Evolutionary conservation across 2,888 invertebrate species (phyloP).

Genomic region (Rhaphigaster nebulosa): DNA sequence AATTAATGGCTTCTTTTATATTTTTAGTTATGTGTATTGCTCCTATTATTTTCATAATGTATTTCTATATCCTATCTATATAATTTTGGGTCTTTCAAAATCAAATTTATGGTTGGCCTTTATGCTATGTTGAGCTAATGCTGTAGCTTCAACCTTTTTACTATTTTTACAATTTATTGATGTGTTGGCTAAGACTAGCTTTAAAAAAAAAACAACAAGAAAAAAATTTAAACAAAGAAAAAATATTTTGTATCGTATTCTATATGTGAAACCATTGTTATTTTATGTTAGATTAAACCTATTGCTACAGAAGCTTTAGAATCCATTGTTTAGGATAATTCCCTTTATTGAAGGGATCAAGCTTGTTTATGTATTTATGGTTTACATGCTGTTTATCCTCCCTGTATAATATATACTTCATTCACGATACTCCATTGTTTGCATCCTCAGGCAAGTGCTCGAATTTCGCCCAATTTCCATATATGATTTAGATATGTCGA

Average conservation of each 20-base stretch:
- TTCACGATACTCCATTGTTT: background rate
- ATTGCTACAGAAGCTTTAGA: background rate
- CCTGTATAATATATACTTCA: background rate
- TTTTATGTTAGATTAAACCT: background rate
- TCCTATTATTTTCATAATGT: no score
- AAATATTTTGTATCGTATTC: background rate
- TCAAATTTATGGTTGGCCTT: no score
- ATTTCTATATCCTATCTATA: no score
- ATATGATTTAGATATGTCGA: background rate
- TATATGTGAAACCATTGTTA: background rate
- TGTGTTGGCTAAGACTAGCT: no score
- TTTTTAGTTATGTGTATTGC: no score
- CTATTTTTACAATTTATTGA: no score
- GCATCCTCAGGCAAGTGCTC: background rate
- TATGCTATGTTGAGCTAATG: no score
- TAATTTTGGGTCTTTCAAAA: no score
- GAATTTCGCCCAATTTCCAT: background rate
- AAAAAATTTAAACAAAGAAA: background rate
- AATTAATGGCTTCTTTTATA: no score
- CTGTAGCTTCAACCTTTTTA: no score
- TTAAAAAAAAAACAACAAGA: no score
- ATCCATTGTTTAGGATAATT: conserved; percentile 7
- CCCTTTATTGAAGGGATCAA: background rate
- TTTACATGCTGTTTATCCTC: background rate
- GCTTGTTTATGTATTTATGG: conserved; percentile 32